phyloP scores from a whole-genome alignment of 2,113 vertebrate species.

The Candoia aspera region DNA sequence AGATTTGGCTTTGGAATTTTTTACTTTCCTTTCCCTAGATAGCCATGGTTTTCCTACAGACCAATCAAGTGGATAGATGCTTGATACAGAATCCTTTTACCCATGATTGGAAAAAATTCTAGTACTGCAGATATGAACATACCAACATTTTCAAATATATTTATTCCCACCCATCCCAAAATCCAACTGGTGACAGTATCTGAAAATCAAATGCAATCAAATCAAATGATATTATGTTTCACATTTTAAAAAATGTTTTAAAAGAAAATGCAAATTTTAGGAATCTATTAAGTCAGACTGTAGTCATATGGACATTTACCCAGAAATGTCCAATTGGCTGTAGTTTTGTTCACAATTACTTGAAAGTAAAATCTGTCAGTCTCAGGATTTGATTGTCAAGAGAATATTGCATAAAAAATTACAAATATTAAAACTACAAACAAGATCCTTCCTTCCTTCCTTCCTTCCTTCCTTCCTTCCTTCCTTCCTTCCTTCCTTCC shows the following conservation, averaged over 20 bases:
- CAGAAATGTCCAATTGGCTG: neutral
- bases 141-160: neutral
- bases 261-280: neutral
- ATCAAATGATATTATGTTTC: neutral
- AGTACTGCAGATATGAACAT: neutral
- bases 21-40: conserved; percentile 37
- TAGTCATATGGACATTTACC: neutral
- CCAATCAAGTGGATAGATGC: conserved; percentile 20
- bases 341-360: neutral
- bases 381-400: neutral
- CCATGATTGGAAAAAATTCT: neutral
- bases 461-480: neutral
- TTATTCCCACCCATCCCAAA: neutral
- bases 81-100: neutral
- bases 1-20: conserved; percentile 54
- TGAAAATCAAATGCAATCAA: neutral
- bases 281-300: neutral
- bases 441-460: neutral
- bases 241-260: neutral
- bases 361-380: neutral
- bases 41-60: conserved; percentile 16
- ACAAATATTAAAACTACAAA: neutral
- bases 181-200: too few species aligned
- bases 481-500: neutral
- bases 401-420: neutral